Conservation (phyloP, 92 coral and sea anemone genomes). For the Palythoa grandiflora region DNA sequence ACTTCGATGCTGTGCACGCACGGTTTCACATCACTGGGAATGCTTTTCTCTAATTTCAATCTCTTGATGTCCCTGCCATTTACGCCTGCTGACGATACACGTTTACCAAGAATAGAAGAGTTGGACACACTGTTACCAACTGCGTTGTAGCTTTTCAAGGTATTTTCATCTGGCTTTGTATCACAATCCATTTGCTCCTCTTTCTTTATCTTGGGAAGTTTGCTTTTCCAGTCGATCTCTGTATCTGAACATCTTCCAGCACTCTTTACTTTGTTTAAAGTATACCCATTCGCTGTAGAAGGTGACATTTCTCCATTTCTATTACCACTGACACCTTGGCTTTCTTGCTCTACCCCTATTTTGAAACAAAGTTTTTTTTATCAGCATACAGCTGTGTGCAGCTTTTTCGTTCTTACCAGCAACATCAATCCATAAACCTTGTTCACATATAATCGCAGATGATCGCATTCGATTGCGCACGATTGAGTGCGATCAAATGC, state of each 20-base stretch:
- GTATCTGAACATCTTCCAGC: background rate
- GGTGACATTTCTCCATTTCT: background rate
- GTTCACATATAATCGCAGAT: too few relatives aligned
- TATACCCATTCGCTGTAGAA: slow-evolving; percentile 3
- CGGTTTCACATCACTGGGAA: background rate
- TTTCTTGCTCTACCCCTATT: background rate
- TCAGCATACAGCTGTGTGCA: background rate
- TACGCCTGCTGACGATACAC: background rate
- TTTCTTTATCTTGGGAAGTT: background rate
- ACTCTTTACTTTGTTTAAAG: background rate
- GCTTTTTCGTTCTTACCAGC: background rate
- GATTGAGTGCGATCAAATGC: too few relatives aligned
- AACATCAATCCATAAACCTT: too few relatives aligned
- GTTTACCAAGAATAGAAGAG: slow-evolving; percentile 2
- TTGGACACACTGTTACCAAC: background rate
- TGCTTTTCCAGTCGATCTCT: slow-evolving; percentile 12
- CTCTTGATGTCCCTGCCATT: slow-evolving; percentile 17
- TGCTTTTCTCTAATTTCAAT: slow-evolving; percentile 2
- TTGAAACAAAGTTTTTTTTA: background rate
- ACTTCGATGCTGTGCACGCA: background rate
- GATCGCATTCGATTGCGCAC: too few relatives aligned
- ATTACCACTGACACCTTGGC: background rate
- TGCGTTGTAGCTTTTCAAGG: background rate
- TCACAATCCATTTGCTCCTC: slow-evolving; percentile 12
- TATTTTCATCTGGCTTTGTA: background rate